Evolutionary conservation across 2,113 vertebrate genomes (phyloP).

Genomic region (Balaeniceps rex): DNA sequence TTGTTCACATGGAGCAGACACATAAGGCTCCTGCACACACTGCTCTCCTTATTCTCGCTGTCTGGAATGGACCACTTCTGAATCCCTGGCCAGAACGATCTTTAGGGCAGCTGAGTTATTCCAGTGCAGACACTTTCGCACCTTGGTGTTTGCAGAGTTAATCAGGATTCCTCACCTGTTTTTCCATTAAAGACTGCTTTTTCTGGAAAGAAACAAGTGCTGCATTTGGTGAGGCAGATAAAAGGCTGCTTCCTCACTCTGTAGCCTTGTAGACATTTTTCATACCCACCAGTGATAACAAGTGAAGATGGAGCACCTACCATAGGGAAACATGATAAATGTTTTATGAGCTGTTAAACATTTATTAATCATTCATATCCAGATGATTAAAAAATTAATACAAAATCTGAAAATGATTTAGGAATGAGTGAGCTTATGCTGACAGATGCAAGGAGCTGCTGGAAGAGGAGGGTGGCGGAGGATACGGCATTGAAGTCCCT

Average conservation of each 20-base stretch:
- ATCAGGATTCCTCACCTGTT: not conserved
- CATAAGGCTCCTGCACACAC: rapidly evolving
- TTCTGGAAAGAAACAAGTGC: not conserved
- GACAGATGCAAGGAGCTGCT: slow-evolving; percentile 5
- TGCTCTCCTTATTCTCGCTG: not conserved
- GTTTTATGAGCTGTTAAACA: slow-evolving; percentile 44
- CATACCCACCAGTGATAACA: not conserved
- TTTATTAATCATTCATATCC: slow-evolving; percentile 58
- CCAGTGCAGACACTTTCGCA: rapidly evolving
- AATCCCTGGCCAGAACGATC: rapidly evolving
- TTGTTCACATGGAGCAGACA: too few species aligned
- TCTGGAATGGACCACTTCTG: rapidly evolving
- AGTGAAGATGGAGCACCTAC: not conserved
- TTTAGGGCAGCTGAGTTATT: not conserved
- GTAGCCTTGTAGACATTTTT: not conserved
- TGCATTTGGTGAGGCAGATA: not conserved
- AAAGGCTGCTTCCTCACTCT: not conserved
- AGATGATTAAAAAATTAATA: slow-evolving; percentile 67
- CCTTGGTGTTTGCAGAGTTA: not conserved
- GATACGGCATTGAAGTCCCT: not conserved
- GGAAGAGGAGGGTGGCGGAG: not conserved
- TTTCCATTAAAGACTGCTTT: not conserved
- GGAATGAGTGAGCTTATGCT: not conserved
- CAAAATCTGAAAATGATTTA: slow-evolving; percentile 40
- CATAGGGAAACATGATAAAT: slow-evolving; percentile 16